Percentiles rank a stretch among this genome's conserved stretches.
Evolutionary conservation across 1,140 invertebrate species (phyloP).

Genomic region (Drosophila mojavensis): DNA sequence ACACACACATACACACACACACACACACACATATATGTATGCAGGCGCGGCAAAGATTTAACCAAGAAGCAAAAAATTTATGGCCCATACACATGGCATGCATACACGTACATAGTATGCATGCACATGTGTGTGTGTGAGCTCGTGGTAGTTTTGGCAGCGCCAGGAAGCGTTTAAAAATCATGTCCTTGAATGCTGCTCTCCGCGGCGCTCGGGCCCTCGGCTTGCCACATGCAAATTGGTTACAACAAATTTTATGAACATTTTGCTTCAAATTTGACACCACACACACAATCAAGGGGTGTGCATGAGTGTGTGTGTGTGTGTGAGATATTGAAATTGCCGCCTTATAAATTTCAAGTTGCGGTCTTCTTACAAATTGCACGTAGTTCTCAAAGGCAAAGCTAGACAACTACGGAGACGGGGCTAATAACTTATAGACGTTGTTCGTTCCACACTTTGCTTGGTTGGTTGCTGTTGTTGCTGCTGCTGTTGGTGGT

Average conservation of each 20-base stretch:
- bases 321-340: conserved; percentile 64
- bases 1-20: conserved; percentile 20
- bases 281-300: conserved; percentile 48
- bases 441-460: conserved; percentile 18
- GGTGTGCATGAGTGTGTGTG: conserved; percentile 2
- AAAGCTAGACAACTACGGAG: conserved; percentile 18
- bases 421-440: conserved; percentile 70
- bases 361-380: conserved; percentile 65
- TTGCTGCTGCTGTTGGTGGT: conserved; percentile 3
- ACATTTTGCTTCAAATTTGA: conserved; percentile 75
- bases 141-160: conserved; percentile 54
- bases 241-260: conserved; percentile 76
- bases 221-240: conserved; percentile 63
- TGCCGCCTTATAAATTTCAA: conserved; percentile 75
- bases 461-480: conserved; percentile 23
- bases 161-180: conserved; percentile 68
- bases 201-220: background rate
- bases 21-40: background rate
- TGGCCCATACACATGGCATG: conserved; percentile 65
- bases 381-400: conserved; percentile 49
- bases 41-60: conserved; percentile 34
- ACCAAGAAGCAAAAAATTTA: conserved; percentile 62
- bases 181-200: conserved; percentile 70
- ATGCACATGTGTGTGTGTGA: conserved; percentile 17
- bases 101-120: conserved; percentile 3